Evolutionary conservation across 2,797 vertebrate species (phyloP), one percentile per base, ranked within the genome.

Genomic region (Bradypodion ventrale): DNA sequence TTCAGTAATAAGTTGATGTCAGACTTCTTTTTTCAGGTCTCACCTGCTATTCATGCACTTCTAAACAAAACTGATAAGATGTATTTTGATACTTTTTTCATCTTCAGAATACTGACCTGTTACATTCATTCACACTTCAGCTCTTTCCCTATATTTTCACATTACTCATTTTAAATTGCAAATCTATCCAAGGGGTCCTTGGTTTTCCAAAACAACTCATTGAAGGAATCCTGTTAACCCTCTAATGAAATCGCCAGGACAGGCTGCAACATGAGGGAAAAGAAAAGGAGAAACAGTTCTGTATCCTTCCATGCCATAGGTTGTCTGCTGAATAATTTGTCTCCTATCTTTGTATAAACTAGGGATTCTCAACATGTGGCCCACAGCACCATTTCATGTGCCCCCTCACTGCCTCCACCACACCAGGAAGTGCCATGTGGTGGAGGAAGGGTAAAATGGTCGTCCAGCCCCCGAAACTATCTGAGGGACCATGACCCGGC

Each of bases 241-340:
- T 86, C 81, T 90, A 92, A 91, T 81, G 82, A 94, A 87, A 40
- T 90, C 87, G 87, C 83, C 66, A 90, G 87, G 85, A 78, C 86
- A 77, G 88, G 84, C 16, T 0, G 10, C 78, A 80, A 80, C 83
- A 91, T 87, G 73, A 78, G 85, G 9, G 83, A 75, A 46, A 91
- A 91, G 46, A 84, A 87, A 90, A 89, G 62, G 9, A n/a, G 63
- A 87, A 91, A 88, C 84, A 10, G 80, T 82, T 83, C 83, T 88
- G 13, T n/a, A 63, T 69, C 32, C 75, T 82, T 82, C 72, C 59
- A 56, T 87, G 89, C 56, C 68, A 83, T 40, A 65, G 60, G 49
- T n/a, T 76, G 32, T 23, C 77, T 73, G 77, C 63, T 63, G 77
- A 90, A 88, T 78, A 40, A 87, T 76, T 52, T 66, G 59, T 79